Percentiles rank a stretch among this genome's conserved stretches.
Evolutionary conservation across 2,888 invertebrate species (phyloP).

Genomic region (Buathra laborator): DNA sequence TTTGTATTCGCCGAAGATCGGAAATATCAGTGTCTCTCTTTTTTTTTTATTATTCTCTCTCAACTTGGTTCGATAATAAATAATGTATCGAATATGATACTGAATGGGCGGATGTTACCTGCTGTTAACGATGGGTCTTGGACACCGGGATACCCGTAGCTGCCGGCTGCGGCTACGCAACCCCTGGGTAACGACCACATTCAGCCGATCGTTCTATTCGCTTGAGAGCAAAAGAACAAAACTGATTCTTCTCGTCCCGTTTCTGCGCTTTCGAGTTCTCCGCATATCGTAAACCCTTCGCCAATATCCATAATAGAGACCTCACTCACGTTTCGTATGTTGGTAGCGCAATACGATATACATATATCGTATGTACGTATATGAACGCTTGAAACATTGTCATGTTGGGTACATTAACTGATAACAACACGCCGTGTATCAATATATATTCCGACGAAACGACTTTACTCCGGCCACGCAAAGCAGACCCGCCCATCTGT

Average conservation of each 20-base stretch:
- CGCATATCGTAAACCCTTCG: not conserved
- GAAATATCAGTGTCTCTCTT: conserved; percentile 29
- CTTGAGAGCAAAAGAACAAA: not conserved
- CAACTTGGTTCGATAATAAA: conserved; percentile 42
- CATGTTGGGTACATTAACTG: not conserved
- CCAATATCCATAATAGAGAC: not conserved
- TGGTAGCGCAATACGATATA: conserved; percentile 25
- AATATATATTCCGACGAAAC: conserved; percentile 20
- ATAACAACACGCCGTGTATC: conserved; percentile 17
- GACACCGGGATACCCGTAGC: conserved; percentile 19
- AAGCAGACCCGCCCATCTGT: conserved; percentile 24
- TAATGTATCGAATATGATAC: conserved; percentile 52
- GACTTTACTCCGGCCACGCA: conserved; percentile 9
- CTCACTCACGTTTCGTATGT: conserved; percentile 21
- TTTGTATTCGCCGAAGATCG: not conserved
- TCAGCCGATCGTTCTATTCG: conserved; percentile 15
- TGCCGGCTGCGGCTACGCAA: not conserved
- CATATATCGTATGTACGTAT: not conserved
- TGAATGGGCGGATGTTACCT: conserved; percentile 49
- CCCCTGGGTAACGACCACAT: conserved; percentile 26
- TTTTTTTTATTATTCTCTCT: not conserved
- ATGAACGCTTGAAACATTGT: not conserved
- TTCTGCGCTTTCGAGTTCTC: conserved; percentile 10
- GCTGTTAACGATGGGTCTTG: conserved; percentile 54
- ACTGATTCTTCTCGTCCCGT: conserved; percentile 11